These are phyloP conservation scores for Rhopalosiphum padi DNA, from an alignment of 1,140 invertebrate genomes.

Conservation along the genomic window DNA sequence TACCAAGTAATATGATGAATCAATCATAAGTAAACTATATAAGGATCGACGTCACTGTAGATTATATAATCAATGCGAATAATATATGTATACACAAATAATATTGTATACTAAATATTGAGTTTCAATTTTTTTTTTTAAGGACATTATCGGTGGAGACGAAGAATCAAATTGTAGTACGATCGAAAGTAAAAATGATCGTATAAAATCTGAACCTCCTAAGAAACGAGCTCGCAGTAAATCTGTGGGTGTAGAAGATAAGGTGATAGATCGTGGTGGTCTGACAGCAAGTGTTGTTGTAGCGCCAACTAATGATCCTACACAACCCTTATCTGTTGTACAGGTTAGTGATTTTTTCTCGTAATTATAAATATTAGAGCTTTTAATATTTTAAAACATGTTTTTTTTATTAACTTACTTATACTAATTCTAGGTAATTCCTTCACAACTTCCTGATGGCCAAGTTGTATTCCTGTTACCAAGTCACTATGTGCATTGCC, in stretches of 20 bases:
- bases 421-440: conserved; percentile 65
- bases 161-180: conserved; percentile 57
- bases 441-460: conserved; percentile 67
- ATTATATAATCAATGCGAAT: not conserved
- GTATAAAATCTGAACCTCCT: conserved; percentile 43
- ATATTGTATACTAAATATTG: not conserved
- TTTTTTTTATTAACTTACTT: not conserved
- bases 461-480: conserved; percentile 69
- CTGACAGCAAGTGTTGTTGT: conserved; percentile 53
- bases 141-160: conserved; percentile 48
- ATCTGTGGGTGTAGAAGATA: conserved; percentile 50
- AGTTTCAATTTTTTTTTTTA: not conserved
- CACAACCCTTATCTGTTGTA: conserved; percentile 53
- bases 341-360: conserved; percentile 17
- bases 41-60: not conserved
- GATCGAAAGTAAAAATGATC: conserved; percentile 45
- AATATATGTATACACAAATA: not conserved
- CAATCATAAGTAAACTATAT: not conserved
- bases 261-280: conserved; percentile 41
- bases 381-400: not conserved
- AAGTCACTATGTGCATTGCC: conserved; percentile 68
- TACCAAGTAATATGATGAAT: no score
- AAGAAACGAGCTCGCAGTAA: conserved; percentile 52
- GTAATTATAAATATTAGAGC: not conserved
- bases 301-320: conserved; percentile 48